phyloP scores from a whole-genome alignment of 1,140 invertebrate genomes.

The Paralvinella palmiformis region DNA sequence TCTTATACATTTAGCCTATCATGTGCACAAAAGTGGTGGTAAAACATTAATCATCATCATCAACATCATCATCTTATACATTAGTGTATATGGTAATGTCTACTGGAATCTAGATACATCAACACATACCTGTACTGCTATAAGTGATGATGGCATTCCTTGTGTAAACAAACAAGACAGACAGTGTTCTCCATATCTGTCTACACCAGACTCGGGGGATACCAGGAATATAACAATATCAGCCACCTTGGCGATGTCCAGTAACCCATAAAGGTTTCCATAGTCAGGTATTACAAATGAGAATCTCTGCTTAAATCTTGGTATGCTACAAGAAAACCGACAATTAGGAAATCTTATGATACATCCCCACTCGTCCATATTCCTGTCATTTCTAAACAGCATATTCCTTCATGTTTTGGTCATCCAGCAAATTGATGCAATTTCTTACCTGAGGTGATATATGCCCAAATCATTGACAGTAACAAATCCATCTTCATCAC shows the following conservation, averaged over 20 bases:
- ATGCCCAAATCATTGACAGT: constrained; percentile 49
- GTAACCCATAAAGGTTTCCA: constrained; percentile 64
- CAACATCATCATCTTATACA: too few relatives aligned
- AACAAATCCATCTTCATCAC: constrained; percentile 55
- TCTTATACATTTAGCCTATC: too few relatives aligned
- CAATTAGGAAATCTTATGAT: background rate
- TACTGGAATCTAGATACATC: background rate
- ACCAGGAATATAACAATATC: constrained; percentile 72
- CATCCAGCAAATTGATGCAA: background rate
- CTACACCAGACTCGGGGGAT: constrained; percentile 58
- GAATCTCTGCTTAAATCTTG: constrained; percentile 79
- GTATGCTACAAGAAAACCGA: constrained; percentile 56
- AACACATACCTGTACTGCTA: constrained; percentile 61
- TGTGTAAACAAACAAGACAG: constrained; percentile 70
- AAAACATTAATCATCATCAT: too few relatives aligned
- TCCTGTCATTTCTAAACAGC: background rate
- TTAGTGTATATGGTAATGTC: background rate
- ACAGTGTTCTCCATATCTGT: constrained; percentile 69
- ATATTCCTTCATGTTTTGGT: background rate
- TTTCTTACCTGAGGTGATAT: background rate
- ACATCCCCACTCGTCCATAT: background rate
- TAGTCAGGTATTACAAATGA: constrained; percentile 67
- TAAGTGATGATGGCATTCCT: constrained; percentile 71
- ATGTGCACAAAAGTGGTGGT: too few relatives aligned
- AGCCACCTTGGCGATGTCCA: constrained; percentile 79